phyloP scores from a whole-genome alignment of 1,140 invertebrate genomes.

The Leptestheria dahalacensis region DNA sequence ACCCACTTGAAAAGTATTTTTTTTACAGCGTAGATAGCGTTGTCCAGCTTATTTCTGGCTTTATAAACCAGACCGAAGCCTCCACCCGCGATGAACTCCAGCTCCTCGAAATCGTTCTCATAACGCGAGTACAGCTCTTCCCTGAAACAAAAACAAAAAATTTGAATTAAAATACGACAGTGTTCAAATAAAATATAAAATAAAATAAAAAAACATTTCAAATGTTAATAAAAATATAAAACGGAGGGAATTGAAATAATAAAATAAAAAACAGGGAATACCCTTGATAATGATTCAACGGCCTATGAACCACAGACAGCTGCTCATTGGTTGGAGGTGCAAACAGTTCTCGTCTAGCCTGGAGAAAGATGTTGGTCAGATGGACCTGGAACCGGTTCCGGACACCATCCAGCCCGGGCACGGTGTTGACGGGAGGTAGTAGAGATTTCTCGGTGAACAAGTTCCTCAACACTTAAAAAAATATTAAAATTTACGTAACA shows the following conservation, averaged over 20 bases:
- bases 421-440: not conserved
- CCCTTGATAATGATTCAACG: not conserved
- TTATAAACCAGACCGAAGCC: slow-evolving; percentile 53
- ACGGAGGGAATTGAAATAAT: no score
- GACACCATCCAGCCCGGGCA: not conserved
- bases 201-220: not conserved
- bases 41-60: slow-evolving; percentile 52
- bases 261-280: not conserved
- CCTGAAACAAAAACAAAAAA: no score
- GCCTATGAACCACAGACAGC: not conserved
- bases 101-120: slow-evolving; percentile 54
- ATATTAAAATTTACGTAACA: not conserved
- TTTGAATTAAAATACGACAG: no score
- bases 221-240: no score
- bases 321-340: not conserved
- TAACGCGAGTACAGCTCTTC: slow-evolving; percentile 48
- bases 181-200: slow-evolving; percentile 31
- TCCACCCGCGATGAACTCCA: slow-evolving; percentile 51
- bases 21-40: slow-evolving; percentile 62
- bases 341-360: slow-evolving; percentile 21
- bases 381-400: not conserved
- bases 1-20: slow-evolving; percentile 51
- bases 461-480: not conserved
- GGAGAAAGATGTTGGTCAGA: not conserved
- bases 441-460: not conserved